Conservation (phyloP, 2,113 vertebrate species). For the Bombycilla garrulus region DNA sequence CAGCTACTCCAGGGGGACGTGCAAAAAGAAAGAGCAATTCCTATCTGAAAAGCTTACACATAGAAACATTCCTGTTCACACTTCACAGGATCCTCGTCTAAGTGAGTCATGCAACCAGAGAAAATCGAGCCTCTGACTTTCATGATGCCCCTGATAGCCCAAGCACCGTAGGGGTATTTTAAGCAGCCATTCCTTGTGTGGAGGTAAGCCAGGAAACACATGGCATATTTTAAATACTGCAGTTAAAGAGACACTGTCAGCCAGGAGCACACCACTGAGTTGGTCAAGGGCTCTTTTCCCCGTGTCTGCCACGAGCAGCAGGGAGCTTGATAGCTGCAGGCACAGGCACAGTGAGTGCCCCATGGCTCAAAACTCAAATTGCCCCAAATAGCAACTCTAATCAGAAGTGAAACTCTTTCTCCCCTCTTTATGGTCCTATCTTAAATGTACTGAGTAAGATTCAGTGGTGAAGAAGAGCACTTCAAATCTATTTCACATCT, state of each 20-base stretch:
- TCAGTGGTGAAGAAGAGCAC: neutral
- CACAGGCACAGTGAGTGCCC: neutral
- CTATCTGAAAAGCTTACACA: neutral
- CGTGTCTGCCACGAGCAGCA: neutral
- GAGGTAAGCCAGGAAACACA: constrained; percentile 6
- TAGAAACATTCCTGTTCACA: neutral
- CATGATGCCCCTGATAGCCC: constrained; percentile 48
- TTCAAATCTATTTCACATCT: neutral
- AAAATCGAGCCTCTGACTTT: constrained; percentile 42
- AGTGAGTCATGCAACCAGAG: constrained; percentile 38
- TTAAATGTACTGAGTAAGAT: neutral
- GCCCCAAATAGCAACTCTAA: neutral
- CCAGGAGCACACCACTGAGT: neutral
- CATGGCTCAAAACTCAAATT: neutral
- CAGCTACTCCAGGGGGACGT: neutral
- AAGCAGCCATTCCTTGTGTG: neutral
- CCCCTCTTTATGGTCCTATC: neutral
- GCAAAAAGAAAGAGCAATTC: neutral
- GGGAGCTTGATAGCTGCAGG: neutral
- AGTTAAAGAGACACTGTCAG: neutral
- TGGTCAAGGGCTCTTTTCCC: neutral
- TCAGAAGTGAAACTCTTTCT: neutral
- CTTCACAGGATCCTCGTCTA: neutral
- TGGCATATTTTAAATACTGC: neutral
- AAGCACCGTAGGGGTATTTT: neutral